Evolutionary conservation across 2,888 invertebrate genomes (phyloP), one percentile per base, ranked within the genome.

Genomic region (Coelopa pilipes): DNA sequence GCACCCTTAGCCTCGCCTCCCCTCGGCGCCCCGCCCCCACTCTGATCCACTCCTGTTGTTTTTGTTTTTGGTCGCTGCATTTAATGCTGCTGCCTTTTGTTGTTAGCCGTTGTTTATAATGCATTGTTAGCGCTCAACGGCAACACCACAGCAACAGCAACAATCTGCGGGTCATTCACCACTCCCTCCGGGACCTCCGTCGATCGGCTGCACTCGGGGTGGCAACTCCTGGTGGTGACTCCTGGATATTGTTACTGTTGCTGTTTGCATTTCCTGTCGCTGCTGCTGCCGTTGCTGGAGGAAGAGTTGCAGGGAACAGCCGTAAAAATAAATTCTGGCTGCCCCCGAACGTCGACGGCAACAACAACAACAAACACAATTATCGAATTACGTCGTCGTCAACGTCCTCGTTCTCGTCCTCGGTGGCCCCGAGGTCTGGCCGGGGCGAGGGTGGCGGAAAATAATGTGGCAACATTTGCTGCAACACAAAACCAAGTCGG

Each of bases 81-180:
- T 34, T 34, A 34, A 34, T 34, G 34, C 7, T 34, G 34, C 34
- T 34, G 2, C 4, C 34, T 34, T 34, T 34, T 78, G 70, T 81
- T 82, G 81, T 81, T 83, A 81, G 81, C 80, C 80, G 81, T 81
- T 82, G 82, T 45, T 66, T 21, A 17, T 68, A n/a, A 19, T 50
- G 15, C 62, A 21, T 63, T 46, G 75, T 75, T 70, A 71, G 50
- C 62, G 24, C 49, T 67, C 68, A 34, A 34, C 34, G 4, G 7
- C 2, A 34, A 34, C 34, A 34, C 34, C 34, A 34, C 34, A 74
- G 45, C 69, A 53, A 45, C 68, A 68, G 34, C 53, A 72, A 68
- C 74, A 80, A 77, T 79, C 77, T 79, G 74, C 79, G 82, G 80
- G 78, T 81, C 81, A 79, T 78, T 81, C 72, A 72, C 34, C 72